Evolutionary conservation across 2,888 invertebrate species (phyloP).

Genomic region (Drosophila pseudotakahashii): DNA sequence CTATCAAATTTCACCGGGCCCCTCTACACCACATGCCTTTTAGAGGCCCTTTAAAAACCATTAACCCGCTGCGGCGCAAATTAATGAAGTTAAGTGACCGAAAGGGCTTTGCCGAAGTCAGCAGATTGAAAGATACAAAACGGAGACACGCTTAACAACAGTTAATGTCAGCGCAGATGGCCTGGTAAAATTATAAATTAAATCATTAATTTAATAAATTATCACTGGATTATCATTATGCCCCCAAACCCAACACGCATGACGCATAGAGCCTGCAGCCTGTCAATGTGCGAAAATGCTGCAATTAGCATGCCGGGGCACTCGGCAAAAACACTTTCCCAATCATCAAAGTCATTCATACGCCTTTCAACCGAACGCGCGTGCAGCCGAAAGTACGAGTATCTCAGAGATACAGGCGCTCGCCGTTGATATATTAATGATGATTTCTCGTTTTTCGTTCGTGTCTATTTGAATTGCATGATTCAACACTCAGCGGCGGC

Average conservation of each 20-base stretch:
- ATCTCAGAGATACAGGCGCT: slow-evolving; percentile 47
- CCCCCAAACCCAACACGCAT: slow-evolving; percentile 39
- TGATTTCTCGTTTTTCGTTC: slow-evolving; percentile 76
- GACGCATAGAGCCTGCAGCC: slow-evolving; percentile 60
- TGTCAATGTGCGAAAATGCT: slow-evolving; percentile 73
- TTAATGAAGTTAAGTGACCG: slow-evolving; percentile 62
- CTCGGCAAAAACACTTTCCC: slow-evolving; percentile 75
- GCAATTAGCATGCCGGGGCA: slow-evolving; percentile 69
- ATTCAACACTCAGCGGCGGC: slow-evolving; percentile 58
- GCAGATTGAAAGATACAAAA: slow-evolving; percentile 59
- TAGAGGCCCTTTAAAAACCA: slow-evolving; percentile 72
- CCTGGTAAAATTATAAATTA: slow-evolving; percentile 70
- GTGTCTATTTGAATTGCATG: slow-evolving; percentile 77
- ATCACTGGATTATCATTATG: slow-evolving; percentile 38
- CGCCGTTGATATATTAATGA: slow-evolving; percentile 78
- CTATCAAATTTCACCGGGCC: slow-evolving; percentile 65
- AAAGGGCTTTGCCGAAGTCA: slow-evolving; percentile 11
- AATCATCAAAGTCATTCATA: slow-evolving; percentile 79
- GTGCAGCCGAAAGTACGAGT: slow-evolving; percentile 26
- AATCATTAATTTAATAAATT: slow-evolving; percentile 72
- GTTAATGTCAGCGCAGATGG: slow-evolving; percentile 19
- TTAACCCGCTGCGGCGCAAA: slow-evolving; percentile 57
- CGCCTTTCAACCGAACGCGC: slow-evolving; percentile 72
- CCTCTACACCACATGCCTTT: slow-evolving; percentile 64
- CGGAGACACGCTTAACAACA: slow-evolving; percentile 38